Evolutionary conservation across 2,888 invertebrate species (phyloP).

Genomic region (Oxystoma pomonae): DNA sequence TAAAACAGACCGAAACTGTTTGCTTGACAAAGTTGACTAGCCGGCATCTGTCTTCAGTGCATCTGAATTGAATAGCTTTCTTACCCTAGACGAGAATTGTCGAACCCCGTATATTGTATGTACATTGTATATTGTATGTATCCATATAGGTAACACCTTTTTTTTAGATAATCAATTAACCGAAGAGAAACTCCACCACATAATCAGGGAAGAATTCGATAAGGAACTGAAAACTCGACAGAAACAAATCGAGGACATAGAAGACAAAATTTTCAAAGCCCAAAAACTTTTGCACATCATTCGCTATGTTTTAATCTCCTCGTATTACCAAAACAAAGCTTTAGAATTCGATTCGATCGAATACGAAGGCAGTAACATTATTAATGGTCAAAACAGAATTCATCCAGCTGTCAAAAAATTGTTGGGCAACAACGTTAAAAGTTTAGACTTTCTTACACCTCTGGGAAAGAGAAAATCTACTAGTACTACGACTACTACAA

Average conservation of each 20-base stretch:
- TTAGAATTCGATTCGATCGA: constrained; percentile 45
- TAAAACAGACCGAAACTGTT: no score
- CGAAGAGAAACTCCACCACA: constrained; percentile 58
- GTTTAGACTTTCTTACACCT: constrained; percentile 16
- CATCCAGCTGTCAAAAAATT: constrained; percentile 76
- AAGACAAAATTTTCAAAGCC: constrained; percentile 58
- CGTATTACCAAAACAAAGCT: constrained; percentile 58
- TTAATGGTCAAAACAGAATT: constrained; percentile 50
- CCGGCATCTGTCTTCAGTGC: no score
- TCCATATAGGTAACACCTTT: no score
- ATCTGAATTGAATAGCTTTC: no score
- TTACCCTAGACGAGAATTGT: no score
- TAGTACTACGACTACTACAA: not conserved
- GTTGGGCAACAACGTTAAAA: constrained; percentile 53
- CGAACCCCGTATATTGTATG: no score
- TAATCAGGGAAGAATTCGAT: constrained; percentile 69
- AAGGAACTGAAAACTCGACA: constrained; percentile 65
- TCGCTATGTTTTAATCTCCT: constrained; percentile 55
- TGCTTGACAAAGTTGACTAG: no score
- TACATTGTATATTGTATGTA: no score
- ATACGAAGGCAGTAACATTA: constrained; percentile 20
- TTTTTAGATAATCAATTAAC: constrained; percentile 48
- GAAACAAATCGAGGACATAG: constrained; percentile 66
- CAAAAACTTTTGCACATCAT: constrained; percentile 56
- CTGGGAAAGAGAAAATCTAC: constrained; percentile 16